Evolutionary conservation across 2,797 vertebrate genomes (phyloP).

Genomic region (Helicolenus hilgendorfi): DNA sequence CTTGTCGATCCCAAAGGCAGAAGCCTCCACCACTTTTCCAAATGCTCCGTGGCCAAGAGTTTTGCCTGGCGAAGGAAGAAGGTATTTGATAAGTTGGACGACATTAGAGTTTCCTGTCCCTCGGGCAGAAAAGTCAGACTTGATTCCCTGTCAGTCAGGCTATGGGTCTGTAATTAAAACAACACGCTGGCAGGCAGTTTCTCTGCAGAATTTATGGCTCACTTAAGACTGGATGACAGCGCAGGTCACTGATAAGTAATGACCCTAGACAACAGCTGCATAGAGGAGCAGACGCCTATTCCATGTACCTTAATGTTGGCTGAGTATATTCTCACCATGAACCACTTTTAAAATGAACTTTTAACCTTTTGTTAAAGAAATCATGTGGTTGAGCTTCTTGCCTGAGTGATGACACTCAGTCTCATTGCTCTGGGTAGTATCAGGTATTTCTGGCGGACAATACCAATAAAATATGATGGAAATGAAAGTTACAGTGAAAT

Average conservation of each 20-base stretch:
- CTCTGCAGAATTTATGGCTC: constrained; percentile 70
- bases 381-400: neutral
- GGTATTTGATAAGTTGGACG: constrained; percentile 31
- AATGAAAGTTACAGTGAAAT: neutral
- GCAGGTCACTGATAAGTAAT: constrained; percentile 74
- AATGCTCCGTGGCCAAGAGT: constrained; percentile 97
- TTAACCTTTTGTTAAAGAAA: neutral
- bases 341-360: neutral
- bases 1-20: constrained; percentile 97
- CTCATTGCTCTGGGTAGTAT: neutral
- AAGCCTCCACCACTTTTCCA: constrained; percentile 97
- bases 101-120: constrained; percentile 55
- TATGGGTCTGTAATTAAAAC: constrained; percentile 82
- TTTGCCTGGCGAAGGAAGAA: constrained; percentile 91
- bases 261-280: constrained; percentile 56
- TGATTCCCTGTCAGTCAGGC: constrained; percentile 72
- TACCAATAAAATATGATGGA: neutral
- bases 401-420: neutral
- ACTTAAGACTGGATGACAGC: constrained; percentile 70
- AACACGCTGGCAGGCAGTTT: constrained; percentile 66
- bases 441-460: neutral
- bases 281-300: constrained; percentile 39
- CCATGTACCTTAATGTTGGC: neutral
- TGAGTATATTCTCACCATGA: neutral
- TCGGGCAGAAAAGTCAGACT: constrained; percentile 61